These are phyloP conservation scores for Pardosa pseudoannulata DNA, from an alignment of 2,888 invertebrate genomes.

Conservation along the genomic window DNA sequence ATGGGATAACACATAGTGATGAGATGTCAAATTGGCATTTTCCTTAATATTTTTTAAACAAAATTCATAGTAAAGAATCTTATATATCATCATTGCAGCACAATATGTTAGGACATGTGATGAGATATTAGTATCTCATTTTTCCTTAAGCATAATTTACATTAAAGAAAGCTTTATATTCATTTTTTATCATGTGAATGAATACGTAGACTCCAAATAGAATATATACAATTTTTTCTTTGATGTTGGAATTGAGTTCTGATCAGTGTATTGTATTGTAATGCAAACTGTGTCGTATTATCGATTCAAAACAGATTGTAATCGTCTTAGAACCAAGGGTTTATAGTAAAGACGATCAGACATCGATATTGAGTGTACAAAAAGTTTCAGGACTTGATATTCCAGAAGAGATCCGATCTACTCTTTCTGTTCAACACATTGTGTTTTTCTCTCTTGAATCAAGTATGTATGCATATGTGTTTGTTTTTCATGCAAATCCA, in stretches of 20 bases:
- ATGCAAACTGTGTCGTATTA: neutral
- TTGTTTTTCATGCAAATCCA: no score
- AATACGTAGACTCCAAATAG: slow-evolving; percentile 13
- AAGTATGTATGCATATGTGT: no score
- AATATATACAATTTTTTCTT: slow-evolving; percentile 16
- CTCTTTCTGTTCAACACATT: no score
- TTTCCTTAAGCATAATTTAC: slow-evolving; percentile 29
- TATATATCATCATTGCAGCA: slow-evolving; percentile 39
- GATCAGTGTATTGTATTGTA: neutral
- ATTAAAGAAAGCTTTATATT: slow-evolving; percentile 34
- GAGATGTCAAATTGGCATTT: no score
- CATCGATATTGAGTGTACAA: no score
- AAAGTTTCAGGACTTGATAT: no score
- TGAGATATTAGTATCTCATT: slow-evolving; percentile 34
- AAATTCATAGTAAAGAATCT: slow-evolving; percentile 27
- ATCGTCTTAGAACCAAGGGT: neutral
- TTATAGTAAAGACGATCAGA: neutral
- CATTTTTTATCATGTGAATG: slow-evolving; percentile 11
- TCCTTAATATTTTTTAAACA: no score
- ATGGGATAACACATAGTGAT: no score
- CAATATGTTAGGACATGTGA: slow-evolving; percentile 37
- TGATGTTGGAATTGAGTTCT: slow-evolving; percentile 42
- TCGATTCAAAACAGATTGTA: neutral
- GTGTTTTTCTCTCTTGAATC: no score
- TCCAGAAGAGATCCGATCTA: no score